These are phyloP conservation scores for Poeciliopsis infans DNA, from an alignment of 2,797 vertebrate genomes.

Conservation along the genomic window DNA sequence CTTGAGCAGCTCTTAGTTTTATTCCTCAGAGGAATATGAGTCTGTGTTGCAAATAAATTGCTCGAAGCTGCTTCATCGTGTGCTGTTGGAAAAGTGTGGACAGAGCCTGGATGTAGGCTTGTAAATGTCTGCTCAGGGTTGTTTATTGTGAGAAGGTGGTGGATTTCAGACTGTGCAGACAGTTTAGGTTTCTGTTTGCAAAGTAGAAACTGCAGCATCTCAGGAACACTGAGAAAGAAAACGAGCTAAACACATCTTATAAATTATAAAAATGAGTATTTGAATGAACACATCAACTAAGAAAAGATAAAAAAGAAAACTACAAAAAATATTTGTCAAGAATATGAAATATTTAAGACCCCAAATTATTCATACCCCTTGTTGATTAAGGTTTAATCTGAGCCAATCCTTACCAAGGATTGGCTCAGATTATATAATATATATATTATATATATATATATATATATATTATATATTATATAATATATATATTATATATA, in stretches of 20 bases:
- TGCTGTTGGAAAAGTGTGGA: conserved; percentile 16
- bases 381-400: not conserved
- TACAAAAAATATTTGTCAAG: not conserved
- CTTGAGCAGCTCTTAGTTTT: conserved; percentile 24
- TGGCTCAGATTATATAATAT: too few species aligned
- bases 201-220: not conserved
- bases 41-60: conserved; percentile 49
- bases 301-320: not conserved
- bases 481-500: too few species aligned
- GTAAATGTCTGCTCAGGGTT: conserved; percentile 41
- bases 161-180: conserved; percentile 3
- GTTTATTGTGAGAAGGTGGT: conserved; percentile 29
- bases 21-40: conserved; percentile 25
- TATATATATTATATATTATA: too few species aligned
- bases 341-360: not conserved
- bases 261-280: not conserved
- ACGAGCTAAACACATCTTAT: not conserved
- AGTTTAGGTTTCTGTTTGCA: conserved; percentile 11
- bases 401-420: not conserved
- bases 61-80: conserved; percentile 40
- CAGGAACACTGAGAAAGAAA: not conserved
- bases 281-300: not conserved
- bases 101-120: conserved; percentile 38
- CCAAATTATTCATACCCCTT: not conserved
- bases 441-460: too few species aligned